These are phyloP conservation scores for Tonatia bakeri DNA, from an alignment of 2,113 vertebrate species.

Conservation along the genomic window DNA sequence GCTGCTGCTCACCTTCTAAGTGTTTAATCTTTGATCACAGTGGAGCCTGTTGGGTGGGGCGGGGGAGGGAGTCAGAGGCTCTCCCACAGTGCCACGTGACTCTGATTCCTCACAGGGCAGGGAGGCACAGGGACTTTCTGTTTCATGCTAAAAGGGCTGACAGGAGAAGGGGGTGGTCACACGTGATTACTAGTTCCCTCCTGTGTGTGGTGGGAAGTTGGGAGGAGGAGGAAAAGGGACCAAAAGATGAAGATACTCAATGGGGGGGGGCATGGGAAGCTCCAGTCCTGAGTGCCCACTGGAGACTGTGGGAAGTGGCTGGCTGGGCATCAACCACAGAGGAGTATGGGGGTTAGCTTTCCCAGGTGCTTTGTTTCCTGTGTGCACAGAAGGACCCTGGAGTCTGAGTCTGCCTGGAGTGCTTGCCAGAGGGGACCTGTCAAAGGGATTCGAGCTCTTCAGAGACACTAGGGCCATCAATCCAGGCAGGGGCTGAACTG, in stretches of 20 bases:
- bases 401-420: background rate
- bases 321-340: background rate
- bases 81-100: background rate
- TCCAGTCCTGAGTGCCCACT: background rate
- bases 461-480: background rate
- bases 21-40: background rate
- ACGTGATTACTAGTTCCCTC: background rate
- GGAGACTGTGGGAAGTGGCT: background rate
- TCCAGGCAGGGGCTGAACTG: background rate
- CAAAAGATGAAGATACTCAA: background rate
- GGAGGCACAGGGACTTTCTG: background rate
- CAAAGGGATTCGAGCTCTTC: background rate
- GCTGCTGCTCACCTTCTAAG: background rate
- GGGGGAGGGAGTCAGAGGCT: no score
- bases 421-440: no score
- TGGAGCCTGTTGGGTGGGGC: background rate
- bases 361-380: background rate
- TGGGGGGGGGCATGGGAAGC: background rate
- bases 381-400: background rate
- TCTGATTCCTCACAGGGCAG: fast-evolving
- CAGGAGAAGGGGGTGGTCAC: background rate
- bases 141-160: background rate
- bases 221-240: background rate
- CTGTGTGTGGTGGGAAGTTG: background rate
- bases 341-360: background rate